These are phyloP conservation scores for Pantherophis guttatus DNA, from an alignment of 2,113 vertebrate species.

Conservation along the genomic window DNA sequence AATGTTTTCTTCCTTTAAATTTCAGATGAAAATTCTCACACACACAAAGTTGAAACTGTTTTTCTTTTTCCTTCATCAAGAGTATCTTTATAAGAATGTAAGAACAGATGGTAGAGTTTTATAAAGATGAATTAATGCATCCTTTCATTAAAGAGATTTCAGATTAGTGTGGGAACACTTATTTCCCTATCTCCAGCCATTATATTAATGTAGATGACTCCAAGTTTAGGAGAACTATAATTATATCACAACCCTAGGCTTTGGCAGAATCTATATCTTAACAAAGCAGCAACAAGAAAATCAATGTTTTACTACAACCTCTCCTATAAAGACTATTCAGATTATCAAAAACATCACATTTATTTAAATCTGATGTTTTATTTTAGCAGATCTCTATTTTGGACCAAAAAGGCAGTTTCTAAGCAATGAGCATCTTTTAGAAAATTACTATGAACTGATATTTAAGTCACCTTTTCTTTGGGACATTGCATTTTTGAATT, in stretches of 20 bases:
- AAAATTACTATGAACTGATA: neutral
- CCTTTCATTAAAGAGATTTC: neutral
- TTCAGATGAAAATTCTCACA: neutral
- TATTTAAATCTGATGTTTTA: neutral
- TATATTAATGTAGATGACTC: neutral
- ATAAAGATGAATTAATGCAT: neutral
- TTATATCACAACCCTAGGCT: neutral
- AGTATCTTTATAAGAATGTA: neutral
- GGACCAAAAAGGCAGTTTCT: neutral
- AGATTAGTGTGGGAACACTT: neutral
- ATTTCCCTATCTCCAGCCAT: neutral
- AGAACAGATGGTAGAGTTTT: neutral
- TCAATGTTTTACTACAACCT: neutral
- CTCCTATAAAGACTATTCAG: neutral
- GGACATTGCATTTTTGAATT: neutral
- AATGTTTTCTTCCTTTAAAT: neutral
- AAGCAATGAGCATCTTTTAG: neutral
- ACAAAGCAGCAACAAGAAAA: neutral
- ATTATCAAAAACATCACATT: neutral
- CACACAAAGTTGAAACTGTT: neutral
- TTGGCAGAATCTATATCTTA: neutral
- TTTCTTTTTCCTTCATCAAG: neutral
- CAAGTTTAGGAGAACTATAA: neutral
- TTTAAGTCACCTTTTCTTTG: neutral
- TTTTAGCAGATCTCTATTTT: neutral